These are phyloP conservation scores for Sarcoramphus papa DNA, from an alignment of 2,797 vertebrate species.

Conservation along the genomic window DNA sequence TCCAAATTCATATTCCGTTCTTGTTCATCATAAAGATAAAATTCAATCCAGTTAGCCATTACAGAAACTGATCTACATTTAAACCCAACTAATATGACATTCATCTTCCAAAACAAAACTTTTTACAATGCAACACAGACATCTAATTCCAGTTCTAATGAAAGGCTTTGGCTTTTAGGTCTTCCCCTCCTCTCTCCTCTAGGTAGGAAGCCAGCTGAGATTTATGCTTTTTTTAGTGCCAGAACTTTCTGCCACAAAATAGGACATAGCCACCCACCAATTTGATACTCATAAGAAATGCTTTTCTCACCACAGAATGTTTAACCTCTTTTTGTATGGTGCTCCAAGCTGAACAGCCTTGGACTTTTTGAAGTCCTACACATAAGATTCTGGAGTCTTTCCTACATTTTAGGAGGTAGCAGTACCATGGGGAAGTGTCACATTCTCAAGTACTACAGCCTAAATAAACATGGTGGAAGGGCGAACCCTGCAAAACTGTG, in stretches of 20 bases:
- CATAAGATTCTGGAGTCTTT: background rate
- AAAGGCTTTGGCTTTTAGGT: background rate
- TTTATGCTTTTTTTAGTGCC: background rate
- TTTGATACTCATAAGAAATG: background rate
- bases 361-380: background rate
- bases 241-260: background rate
- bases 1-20: background rate
- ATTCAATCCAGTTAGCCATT: background rate
- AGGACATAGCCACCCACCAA: background rate
- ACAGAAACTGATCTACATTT: background rate
- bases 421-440: background rate
- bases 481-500: background rate
- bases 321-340: background rate
- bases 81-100: background rate
- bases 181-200: background rate
- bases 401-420: background rate
- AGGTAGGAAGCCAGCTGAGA: background rate
- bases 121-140: background rate
- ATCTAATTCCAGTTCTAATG: background rate
- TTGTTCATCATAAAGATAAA: background rate
- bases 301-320: background rate
- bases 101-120: background rate
- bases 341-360: background rate
- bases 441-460: background rate
- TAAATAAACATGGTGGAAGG: background rate